A percentile compares a stretch with the other conserved stretches of the same genome.
Conservation (phyloP, 2,797 vertebrate species). For the Ispidina picta region DNA sequence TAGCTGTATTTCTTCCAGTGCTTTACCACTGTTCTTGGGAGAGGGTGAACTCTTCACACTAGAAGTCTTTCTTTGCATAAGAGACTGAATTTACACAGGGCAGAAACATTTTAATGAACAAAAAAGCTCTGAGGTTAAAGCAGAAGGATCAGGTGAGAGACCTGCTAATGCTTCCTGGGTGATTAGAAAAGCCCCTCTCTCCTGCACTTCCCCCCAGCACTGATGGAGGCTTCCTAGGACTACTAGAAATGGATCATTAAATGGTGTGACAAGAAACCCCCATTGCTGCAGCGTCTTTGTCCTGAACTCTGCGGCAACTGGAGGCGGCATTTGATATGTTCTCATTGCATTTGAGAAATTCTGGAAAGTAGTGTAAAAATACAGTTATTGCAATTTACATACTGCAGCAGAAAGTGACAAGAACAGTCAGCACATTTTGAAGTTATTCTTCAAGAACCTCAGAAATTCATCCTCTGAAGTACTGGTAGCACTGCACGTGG, state of each 20-base stretch:
- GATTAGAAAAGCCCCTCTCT: not conserved
- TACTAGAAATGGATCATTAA: not conserved
- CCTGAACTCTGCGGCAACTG: not conserved
- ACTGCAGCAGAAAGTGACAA: not conserved
- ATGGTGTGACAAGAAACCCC: not conserved
- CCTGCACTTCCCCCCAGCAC: not conserved
- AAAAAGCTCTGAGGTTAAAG: not conserved
- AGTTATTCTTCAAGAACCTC: not conserved
- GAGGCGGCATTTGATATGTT: not conserved
- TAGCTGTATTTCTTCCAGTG: slow-evolving; percentile 63
- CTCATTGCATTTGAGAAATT: not conserved
- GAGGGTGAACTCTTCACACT: not conserved
- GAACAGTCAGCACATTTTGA: not conserved
- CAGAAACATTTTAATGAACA: not conserved
- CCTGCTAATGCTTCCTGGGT: not conserved
- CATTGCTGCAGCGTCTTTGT: not conserved
- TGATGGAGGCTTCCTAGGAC: not conserved
- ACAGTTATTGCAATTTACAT: not conserved
- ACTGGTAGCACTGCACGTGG: not conserved
- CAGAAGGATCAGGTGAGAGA: not conserved
- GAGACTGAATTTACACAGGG: not conserved
- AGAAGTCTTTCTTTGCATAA: not conserved
- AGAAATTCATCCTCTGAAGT: not conserved
- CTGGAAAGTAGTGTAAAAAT: not conserved
- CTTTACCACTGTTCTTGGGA: not conserved